Base-by-base conservation (phyloP, 2,113 vertebrate genomes). In the Pseudorectes ferrugineus region DNA sequence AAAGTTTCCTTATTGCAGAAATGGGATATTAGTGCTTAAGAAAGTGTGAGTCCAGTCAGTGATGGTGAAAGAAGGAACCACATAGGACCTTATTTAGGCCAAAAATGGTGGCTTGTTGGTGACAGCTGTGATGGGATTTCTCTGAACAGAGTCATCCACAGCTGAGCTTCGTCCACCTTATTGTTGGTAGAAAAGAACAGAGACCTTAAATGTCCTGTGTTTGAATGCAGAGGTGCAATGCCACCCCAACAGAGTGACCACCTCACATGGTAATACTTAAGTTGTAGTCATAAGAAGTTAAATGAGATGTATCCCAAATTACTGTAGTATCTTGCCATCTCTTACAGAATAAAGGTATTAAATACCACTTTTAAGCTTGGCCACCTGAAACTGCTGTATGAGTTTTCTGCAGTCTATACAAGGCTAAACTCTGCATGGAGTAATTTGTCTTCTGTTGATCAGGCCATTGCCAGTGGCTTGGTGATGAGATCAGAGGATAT, bases 221-320 rank as follows among this genome's bases (percentile, higher is more conserved):
- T 15, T 65, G 36, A 29, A 21, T 35, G 49, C 48, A 55, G 59
- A 85, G 33, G 38, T 59, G 52, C 43, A 14, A 0, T 42, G 48
- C 29, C n/a, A 66, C 33, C 24, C 33, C 0, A 0, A 13, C 1
- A 15, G 18, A 43, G 35, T 57, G 38, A 54, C 57, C 19, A 22
- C 21, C 14, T 62, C 33, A 5, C 2, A 8, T 3, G 11, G 9
- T 65, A 52, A 36, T 26, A 5, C 11, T 11, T 22, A 3, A 0
- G 1, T 11, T 65, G 29, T 55, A 31, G 43, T 67, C 10, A 2
- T 12, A 7, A 10, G 45, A 48, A 90, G 26, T 63, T 46, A 45
- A 61, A 59, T 24, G 45, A 70, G 35, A 25, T 46, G 23, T 24
- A 52, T 59, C 24, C 58, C 23, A 6, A 12, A 2, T n/a, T 43